Conservation (phyloP, 2,113 vertebrate species). For the Lophochroa leadbeateri region DNA sequence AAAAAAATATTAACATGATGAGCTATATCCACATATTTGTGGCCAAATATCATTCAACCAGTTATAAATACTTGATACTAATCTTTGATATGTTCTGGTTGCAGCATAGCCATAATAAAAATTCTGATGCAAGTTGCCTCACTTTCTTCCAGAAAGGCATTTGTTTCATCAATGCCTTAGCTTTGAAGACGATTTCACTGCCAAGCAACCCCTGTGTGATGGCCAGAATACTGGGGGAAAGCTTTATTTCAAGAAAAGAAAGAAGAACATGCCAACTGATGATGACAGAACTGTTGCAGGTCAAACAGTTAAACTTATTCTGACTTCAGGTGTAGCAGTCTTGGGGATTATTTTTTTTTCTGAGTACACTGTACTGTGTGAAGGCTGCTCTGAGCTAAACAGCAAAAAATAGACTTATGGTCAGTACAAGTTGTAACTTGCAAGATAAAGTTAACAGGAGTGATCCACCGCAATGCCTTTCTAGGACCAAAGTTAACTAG, state of each 20-base stretch:
- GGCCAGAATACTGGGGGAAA: slow-evolving; percentile 27
- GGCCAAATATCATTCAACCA: neutral
- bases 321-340: neutral
- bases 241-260: slow-evolving; percentile 34
- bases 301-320: slow-evolving; percentile 38
- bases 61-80: neutral
- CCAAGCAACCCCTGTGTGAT: slow-evolving; percentile 2
- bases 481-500: neutral
- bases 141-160: neutral
- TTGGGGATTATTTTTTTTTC: neutral
- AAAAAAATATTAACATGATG: neutral
- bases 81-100: neutral
- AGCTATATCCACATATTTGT: neutral
- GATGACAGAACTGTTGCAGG: slow-evolving; percentile 35
- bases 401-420: neutral
- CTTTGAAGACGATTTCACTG: slow-evolving; percentile 38
- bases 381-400: neutral
- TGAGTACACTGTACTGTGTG: neutral
- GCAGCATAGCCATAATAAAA: neutral
- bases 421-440: neutral
- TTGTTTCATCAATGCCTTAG: neutral
- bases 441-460: neutral
- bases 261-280: neutral
- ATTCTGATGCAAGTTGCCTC: neutral
- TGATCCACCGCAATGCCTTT: neutral